Base-by-base conservation (phyloP, 2,888 invertebrate species). In the Papilio gigon region DNA sequence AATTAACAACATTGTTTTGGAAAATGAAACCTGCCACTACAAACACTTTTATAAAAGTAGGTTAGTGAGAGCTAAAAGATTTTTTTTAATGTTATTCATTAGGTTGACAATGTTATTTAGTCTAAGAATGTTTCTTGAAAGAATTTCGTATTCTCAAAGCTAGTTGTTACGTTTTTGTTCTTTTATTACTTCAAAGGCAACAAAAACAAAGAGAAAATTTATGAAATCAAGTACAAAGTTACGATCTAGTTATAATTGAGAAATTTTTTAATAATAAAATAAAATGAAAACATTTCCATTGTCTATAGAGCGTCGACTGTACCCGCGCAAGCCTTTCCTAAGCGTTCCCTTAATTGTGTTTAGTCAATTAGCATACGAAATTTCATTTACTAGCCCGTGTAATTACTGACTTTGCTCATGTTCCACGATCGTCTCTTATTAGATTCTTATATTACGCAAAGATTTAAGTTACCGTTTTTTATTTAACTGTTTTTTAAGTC, bases 351-450 rank as follows among this genome's bases (percentile, higher is more conserved):
- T 89, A 89, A 90, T 88, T 90, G 86, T 89, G 84, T 90, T 89
- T 86, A 85, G 84, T 83, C 87, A 87, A 88, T 88, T 88, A 87
- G 86, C 87, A 87, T 87, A 86, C 85, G 83, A 86, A 87, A 87
- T 87, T 80, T 80, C 84, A 88, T 90, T 89, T 85, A 87, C 84
- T 80, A 79, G 79, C 80, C 78, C 61, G 30, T 22, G 65, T 65
- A 65, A 69, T 69, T 69, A 69, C 61, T 25, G 65, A 61, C 65
- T 69, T 56, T 65, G 64, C 64, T 61, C 53, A 65, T 65, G 69
- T 42, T 65, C 53, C 53, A 60, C 20, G 53, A 30, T 65, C 37
- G 40, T 60, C 8, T 53, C 59, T 50, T 22, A 60, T 22, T 35
- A 47, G 35, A 66, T 59, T 37, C 17, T 37, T 35, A 27, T 4